Conservation (phyloP, 2,888 invertebrate genomes). For the Cremastobaeus sp. region DNA sequence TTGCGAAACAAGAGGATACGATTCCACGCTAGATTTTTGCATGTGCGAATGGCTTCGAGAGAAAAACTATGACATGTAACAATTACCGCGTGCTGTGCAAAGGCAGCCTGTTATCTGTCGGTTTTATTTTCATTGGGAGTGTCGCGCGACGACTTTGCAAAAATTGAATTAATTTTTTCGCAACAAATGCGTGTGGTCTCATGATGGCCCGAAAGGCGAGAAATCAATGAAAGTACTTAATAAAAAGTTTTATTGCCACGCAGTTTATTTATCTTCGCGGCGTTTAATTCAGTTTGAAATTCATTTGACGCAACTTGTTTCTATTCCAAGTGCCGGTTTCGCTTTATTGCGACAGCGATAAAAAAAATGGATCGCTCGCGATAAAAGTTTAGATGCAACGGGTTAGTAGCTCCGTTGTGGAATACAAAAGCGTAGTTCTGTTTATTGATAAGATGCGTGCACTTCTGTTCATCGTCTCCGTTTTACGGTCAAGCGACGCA, state of each 20-base stretch:
- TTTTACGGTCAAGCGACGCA: no score
- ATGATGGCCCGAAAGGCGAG: neutral
- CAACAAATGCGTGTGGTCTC: neutral
- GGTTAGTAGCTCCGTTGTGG: no score
- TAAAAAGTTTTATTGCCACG: slow-evolving; percentile 8
- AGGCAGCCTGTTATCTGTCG: neutral
- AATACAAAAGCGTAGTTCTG: no score
- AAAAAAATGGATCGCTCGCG: slow-evolving; percentile 4
- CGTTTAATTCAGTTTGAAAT: slow-evolving; percentile 24
- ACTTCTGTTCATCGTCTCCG: no score
- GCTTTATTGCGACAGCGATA: slow-evolving; percentile 17
- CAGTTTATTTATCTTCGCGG: slow-evolving; percentile 7
- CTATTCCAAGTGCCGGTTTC: slow-evolving; percentile 20
- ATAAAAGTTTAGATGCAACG: slow-evolving; percentile 17
- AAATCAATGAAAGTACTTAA: neutral
- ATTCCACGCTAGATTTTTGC: slow-evolving; percentile 14
- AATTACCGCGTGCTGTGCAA: slow-evolving; percentile 2
- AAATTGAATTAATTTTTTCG: slow-evolving; percentile 22
- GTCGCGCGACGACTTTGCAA: slow-evolving; percentile 1
- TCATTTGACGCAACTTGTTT: slow-evolving; percentile 15
- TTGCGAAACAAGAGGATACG: slow-evolving; percentile 18
- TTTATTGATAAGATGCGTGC: no score
- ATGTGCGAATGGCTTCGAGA: slow-evolving; percentile 8
- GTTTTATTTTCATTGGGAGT: no score
- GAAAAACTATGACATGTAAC: slow-evolving; percentile 33